Evolutionary conservation across 2,113 vertebrate species (phyloP).

Genomic region (Megatriorchis doriae): DNA sequence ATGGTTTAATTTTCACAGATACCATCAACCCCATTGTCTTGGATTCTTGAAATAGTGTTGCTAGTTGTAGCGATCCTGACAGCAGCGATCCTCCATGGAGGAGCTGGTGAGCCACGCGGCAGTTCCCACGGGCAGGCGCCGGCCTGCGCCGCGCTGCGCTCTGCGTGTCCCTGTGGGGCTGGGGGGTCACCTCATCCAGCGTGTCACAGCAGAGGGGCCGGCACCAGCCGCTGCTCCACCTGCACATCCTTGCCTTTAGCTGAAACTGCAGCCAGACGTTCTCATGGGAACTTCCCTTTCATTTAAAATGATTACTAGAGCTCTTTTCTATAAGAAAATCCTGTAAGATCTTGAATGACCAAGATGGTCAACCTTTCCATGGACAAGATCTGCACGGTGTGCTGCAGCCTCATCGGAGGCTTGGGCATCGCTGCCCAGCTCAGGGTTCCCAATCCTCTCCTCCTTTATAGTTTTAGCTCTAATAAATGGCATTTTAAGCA

Average conservation of each 20-base stretch:
- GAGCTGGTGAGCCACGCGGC: background rate
- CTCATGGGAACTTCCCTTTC: background rate
- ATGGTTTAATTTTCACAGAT: background rate
- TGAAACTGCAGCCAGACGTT: background rate
- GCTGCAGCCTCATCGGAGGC: rapidly evolving
- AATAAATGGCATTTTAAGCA: background rate
- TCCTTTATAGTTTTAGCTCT: background rate
- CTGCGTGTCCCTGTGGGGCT: too few relatives aligned
- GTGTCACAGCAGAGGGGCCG: background rate
- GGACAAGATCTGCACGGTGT: background rate
- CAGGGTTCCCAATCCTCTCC: background rate
- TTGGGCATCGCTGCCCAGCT: background rate
- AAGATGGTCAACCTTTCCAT: background rate
- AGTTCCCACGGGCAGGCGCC: background rate
- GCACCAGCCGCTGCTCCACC: background rate
- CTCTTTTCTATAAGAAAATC: background rate
- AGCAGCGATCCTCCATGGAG: background rate
- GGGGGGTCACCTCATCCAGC: background rate
- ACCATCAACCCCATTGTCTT: background rate
- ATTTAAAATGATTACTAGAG: background rate
- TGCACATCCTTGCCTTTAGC: background rate
- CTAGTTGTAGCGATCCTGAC: background rate
- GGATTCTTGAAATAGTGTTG: background rate
- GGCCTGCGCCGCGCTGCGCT: background rate
- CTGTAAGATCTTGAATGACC: background rate